These are phyloP conservation scores for Polyodon spathula DNA, from an alignment of 2,113 vertebrate species.

Conservation along the genomic window DNA sequence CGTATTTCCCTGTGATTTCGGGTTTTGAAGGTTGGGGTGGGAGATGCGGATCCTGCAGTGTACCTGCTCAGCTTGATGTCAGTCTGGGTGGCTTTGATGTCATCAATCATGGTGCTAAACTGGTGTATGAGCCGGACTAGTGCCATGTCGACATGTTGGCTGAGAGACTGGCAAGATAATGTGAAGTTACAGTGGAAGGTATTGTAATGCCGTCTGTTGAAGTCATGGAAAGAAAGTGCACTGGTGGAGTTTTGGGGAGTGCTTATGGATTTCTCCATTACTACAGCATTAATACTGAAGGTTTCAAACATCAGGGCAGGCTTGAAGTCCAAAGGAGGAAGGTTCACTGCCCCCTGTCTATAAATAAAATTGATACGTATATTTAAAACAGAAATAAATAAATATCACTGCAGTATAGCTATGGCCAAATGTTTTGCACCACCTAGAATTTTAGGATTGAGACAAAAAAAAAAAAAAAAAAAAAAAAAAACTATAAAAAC, in stretches of 20 bases:
- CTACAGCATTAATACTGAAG: conserved; percentile 86
- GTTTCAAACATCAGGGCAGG: conserved; percentile 94
- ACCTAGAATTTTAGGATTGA: too few relatives aligned
- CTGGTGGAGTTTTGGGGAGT: conserved; percentile 67
- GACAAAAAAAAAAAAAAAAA: too few relatives aligned
- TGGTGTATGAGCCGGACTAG: conserved; percentile 95
- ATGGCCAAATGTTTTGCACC: too few relatives aligned
- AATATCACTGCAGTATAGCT: too few relatives aligned
- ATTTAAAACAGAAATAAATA: not conserved
- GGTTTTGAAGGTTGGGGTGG: conserved; percentile 88
- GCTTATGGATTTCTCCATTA: conserved; percentile 85
- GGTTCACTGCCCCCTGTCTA: conserved; percentile 82
- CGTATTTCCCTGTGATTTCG: conserved; percentile 82
- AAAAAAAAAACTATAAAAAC: too few relatives aligned
- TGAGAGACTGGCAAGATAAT: conserved; percentile 91
- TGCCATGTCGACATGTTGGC: conserved; percentile 96
- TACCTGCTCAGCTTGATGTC: conserved; percentile 97
- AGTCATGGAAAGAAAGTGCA: conserved; percentile 86
- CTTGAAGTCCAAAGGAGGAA: conserved; percentile 88
- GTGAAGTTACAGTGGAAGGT: conserved; percentile 96
- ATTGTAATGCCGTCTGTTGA: conserved; percentile 85
- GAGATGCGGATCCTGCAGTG: conserved; percentile 89
- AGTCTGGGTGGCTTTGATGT: conserved; percentile 94
- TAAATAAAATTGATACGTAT: not conserved
- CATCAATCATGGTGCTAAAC: conserved; percentile 96